Evolutionary conservation across 1,140 invertebrate species (phyloP), one percentile per base, ranked within the genome.

Genomic region (Armadillidium nasatum): DNA sequence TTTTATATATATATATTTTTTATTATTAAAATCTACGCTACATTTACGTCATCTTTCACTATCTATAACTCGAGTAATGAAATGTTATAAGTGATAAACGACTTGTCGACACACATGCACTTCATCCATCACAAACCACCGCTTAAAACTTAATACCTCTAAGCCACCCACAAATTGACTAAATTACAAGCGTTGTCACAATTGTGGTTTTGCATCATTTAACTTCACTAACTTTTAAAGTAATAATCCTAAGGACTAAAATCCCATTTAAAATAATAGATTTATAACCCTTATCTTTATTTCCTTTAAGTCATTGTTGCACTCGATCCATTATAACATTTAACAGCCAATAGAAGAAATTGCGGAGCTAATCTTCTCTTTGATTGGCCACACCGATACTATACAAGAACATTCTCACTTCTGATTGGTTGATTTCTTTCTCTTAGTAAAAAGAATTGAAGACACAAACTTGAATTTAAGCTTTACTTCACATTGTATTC

Each of bases 111-210:
- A 60, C 33, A 33, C 33, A 33, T 33, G 11, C 50, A 13, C 19
- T 19, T 60, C 50, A 19, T 60, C 11, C 19, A 19, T 60, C 50
- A 60, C 50, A 15, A 15, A 60, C 50, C 19, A 60, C 11, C 11
- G 50, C 50, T 60, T 4, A 60, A 19, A 60, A 60, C 50, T 60
- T 60, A 60, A 60, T 60, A 60, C 11, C 50, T 60, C 11, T 13
- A 13, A 19, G 50, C 50, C 50, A 60, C 50, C 50, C 50, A 60
- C 50, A 60, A 60, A 60, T 60, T 60, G 50, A 60, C 50, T 60
- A 60, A 60, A 13, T 60, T 60, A 60, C 50, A 13, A 60, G 0
- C 50, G 33, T 60, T 60, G 50, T 60, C 50, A 60, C 11, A 60
- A 60, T 19, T 60, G 50, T 60, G 50, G 50, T 60, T 33, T 60